Evolutionary conservation across 2,797 vertebrate genomes (phyloP).

Genomic region (Amblyopsis hoosieri): DNA sequence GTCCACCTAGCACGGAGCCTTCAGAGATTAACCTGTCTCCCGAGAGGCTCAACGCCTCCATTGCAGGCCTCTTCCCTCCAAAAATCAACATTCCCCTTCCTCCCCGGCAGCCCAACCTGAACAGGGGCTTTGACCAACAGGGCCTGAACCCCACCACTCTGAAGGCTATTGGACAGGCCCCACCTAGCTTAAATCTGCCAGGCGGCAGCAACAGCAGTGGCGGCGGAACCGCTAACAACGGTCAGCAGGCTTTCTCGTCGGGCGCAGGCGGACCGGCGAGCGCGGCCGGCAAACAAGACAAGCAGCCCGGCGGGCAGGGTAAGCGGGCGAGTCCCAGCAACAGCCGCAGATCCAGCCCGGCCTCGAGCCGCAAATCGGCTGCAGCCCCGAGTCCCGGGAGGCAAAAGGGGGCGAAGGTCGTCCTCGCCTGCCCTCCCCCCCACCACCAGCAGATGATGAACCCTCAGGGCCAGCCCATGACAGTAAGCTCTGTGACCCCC

Average conservation of each 20-base stretch:
- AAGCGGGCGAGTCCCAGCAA: slow-evolving; percentile 96
- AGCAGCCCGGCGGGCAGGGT: slow-evolving; percentile 82
- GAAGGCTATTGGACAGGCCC: slow-evolving; percentile 98
- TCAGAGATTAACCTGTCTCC: slow-evolving; percentile 98
- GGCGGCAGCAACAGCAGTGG: slow-evolving; percentile 77
- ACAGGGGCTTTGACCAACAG: slow-evolving; percentile 97
- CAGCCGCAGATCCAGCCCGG: slow-evolving; percentile 93
- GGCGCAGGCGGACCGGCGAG: slow-evolving; percentile 77
- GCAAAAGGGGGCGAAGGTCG: slow-evolving; percentile 89
- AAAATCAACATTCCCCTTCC: slow-evolving; percentile 99
- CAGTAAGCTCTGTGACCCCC: slow-evolving; percentile 80
- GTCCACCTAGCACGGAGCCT: slow-evolving; percentile 96
- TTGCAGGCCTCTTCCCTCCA: slow-evolving; percentile 96
- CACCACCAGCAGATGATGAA: slow-evolving; percentile 82
- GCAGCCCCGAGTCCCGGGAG: slow-evolving; percentile 91
- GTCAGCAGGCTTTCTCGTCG: slow-evolving; percentile 75
- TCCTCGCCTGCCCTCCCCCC: slow-evolving; percentile 82
- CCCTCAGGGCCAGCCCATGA: slow-evolving; percentile 82
- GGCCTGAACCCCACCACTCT: slow-evolving; percentile 98
- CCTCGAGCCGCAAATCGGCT: slow-evolving; percentile 92
- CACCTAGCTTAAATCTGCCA: slow-evolving; percentile 82
- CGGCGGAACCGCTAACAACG: slow-evolving; percentile 74
- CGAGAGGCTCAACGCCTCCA: slow-evolving; percentile 97
- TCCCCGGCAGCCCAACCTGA: slow-evolving; percentile 90
- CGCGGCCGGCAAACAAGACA: slow-evolving; percentile 85